Evolutionary conservation across 2,888 invertebrate genomes (phyloP).

Genomic region (Diarsia rubi): DNA sequence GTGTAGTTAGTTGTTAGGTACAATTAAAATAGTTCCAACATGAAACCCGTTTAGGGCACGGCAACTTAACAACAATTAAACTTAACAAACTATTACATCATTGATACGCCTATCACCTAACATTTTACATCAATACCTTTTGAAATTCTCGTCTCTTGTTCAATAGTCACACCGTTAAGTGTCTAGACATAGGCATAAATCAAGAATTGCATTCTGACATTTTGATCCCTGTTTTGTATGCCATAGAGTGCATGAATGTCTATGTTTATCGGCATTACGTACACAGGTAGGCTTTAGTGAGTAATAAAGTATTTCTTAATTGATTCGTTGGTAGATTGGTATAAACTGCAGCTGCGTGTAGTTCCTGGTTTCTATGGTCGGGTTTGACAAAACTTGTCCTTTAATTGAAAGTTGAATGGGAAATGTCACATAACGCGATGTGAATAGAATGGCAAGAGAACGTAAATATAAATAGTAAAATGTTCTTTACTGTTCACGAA

Average conservation of each 20-base stretch:
- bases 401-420: not conserved
- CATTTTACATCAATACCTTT: not conserved
- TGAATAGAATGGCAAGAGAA: not conserved
- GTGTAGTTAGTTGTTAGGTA: no score
- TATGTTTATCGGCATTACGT: conserved; percentile 17
- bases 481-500: not conserved
- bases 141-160: conserved; percentile 15
- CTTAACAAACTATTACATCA: no score
- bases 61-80: no score
- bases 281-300: not conserved
- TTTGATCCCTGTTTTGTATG: conserved; percentile 32
- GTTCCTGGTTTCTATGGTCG: conserved; percentile 8
- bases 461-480: not conserved
- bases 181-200: conserved; percentile 22
- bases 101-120: not conserved
- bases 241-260: conserved; percentile 16
- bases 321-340: conserved; percentile 10
- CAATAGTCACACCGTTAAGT: conserved; percentile 1
- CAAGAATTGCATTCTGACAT: conserved; percentile 27
- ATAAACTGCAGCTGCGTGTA: conserved; percentile 11
- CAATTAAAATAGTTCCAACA: no score
- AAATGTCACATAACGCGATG: not conserved
- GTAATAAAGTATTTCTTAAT: conserved; percentile 21
- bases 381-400: not conserved
- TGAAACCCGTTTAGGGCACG: no score